Evolutionary conservation across 1,140 invertebrate species (phyloP).

Genomic region (Trachymyrmex cornetzi): DNA sequence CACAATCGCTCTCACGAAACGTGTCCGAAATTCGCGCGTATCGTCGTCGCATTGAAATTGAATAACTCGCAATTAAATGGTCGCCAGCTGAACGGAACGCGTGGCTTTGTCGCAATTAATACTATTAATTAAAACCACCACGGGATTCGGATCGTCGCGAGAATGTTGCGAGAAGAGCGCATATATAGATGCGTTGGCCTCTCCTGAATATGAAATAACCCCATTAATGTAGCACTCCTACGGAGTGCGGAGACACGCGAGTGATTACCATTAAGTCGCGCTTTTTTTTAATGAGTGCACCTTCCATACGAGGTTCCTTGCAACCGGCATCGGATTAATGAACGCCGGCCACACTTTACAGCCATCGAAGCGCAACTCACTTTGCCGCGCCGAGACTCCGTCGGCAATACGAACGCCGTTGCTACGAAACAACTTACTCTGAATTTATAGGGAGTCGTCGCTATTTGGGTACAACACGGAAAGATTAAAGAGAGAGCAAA

Average conservation of each 20-base stretch:
- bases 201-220: conserved; percentile 32
- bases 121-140: conserved; percentile 58
- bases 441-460: conserved; percentile 18
- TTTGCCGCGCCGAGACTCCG: background rate
- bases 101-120: conserved; percentile 61
- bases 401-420: background rate
- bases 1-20: conserved; percentile 31
- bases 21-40: conserved; percentile 51
- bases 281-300: conserved; percentile 53
- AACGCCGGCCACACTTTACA: conserved; percentile 20
- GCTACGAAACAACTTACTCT: conserved; percentile 1
- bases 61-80: conserved; percentile 61
- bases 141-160: conserved; percentile 31
- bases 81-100: conserved; percentile 41
- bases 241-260: conserved; percentile 31
- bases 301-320: background rate
- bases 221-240: conserved; percentile 22
- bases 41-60: conserved; percentile 44
- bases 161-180: background rate
- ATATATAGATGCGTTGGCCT: background rate
- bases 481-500: conserved; percentile 3
- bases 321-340: conserved; percentile 48
- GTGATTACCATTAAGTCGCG: conserved; percentile 19
- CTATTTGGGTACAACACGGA: background rate
- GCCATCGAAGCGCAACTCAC: conserved; percentile 43